phyloP scores from a whole-genome alignment of 1,140 invertebrate genomes.

The Leucophenga varia region DNA sequence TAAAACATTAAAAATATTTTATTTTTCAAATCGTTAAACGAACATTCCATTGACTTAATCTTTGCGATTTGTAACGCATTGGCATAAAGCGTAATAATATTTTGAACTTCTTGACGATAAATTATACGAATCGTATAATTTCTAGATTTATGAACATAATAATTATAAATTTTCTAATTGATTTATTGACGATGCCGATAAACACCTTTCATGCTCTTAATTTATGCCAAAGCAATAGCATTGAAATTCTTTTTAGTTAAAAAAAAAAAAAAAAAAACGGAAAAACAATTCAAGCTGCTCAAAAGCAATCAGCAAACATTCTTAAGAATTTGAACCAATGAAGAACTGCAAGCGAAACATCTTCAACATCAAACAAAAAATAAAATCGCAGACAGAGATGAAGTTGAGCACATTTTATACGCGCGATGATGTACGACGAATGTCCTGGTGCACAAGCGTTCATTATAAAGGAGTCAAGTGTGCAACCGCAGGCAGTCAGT shows the following conservation, averaged over 20 bases:
- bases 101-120: too few relatives aligned
- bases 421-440: constrained; percentile 47
- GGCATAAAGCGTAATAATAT: too few relatives aligned
- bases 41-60: too few relatives aligned
- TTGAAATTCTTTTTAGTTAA: too few relatives aligned
- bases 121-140: too few relatives aligned
- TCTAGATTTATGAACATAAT: constrained; percentile 55
- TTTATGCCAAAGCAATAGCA: constrained; percentile 31
- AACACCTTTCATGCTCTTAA: constrained; percentile 46
- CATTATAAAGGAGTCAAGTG: constrained; percentile 51
- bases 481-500: constrained; percentile 32
- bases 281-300: constrained; percentile 42
- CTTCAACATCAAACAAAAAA: background rate
- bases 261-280: too few relatives aligned
- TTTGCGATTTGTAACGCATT: too few relatives aligned
- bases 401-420: constrained; percentile 16
- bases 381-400: background rate
- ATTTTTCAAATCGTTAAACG: too few relatives aligned
- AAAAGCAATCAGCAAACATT: constrained; percentile 44
- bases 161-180: constrained; percentile 56
- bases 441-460: constrained; percentile 47
- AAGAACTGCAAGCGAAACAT: background rate
- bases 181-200: constrained; percentile 54
- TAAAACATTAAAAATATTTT: too few relatives aligned
- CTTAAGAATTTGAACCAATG: constrained; percentile 15